These are phyloP conservation scores for Melangyna quadrimaculata DNA, from an alignment of 2,888 invertebrate species.

Conservation along the genomic window DNA sequence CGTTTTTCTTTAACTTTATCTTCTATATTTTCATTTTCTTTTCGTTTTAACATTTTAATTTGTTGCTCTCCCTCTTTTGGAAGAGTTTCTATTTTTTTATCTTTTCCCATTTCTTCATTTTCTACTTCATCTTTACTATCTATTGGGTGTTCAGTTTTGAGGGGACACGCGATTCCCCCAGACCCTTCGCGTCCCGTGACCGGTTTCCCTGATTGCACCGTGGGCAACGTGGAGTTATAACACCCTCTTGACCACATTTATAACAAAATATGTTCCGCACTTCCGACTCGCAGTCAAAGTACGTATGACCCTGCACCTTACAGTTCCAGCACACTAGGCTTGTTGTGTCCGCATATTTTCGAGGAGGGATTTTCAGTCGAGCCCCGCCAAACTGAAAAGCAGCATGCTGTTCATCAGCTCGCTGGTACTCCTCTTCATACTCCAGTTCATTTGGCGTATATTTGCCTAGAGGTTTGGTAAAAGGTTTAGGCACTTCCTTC, in stretches of 20 bases:
- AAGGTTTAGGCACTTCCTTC: no score
- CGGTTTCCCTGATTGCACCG: background rate
- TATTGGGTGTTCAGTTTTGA: background rate
- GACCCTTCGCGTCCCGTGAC: background rate
- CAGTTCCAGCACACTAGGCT: background rate
- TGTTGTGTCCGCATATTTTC: background rate
- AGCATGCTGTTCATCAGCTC: background rate
- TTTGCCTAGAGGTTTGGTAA: no score
- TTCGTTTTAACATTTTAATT: no score
- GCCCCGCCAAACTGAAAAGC: background rate
- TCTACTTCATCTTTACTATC: no score
- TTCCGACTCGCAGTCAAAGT: background rate
- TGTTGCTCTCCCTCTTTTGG: background rate
- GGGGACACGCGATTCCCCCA: background rate
- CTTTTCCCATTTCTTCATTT: background rate
- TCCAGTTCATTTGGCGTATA: no score
- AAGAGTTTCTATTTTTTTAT: background rate
- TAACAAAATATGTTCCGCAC: background rate
- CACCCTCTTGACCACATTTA: no score
- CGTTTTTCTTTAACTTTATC: background rate
- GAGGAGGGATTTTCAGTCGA: background rate
- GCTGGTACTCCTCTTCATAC: no score
- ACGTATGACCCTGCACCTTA: background rate
- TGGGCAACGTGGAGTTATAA: background rate
- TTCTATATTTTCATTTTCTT: no score